Conservation (phyloP, 23 tunicate genomes). For the Trididemnum clinides region DNA sequence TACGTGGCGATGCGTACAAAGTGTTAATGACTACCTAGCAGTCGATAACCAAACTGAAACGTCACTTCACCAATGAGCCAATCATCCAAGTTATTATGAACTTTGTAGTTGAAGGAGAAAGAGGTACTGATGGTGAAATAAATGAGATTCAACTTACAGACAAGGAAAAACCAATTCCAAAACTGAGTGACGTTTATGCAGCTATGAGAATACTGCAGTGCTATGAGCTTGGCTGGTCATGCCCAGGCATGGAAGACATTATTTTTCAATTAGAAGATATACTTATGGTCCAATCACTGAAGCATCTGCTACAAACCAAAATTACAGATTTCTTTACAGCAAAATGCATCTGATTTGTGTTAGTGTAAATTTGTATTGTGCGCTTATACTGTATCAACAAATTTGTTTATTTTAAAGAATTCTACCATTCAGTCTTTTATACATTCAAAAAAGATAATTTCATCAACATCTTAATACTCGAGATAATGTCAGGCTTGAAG, state of each 20-base stretch:
- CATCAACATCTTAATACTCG: neutral
- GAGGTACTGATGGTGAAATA: slow-evolving; percentile 10
- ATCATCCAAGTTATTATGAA: neutral
- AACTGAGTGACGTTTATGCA: slow-evolving; percentile 19
- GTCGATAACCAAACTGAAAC: slow-evolving; percentile 23
- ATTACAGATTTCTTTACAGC: neutral
- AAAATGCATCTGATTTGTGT: neutral
- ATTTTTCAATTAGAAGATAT: neutral
- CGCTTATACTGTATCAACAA: too few species aligned
- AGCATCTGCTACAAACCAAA: slow-evolving; percentile 12
- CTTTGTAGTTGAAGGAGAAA: slow-evolving; percentile 28
- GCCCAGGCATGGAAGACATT: slow-evolving; percentile 10
- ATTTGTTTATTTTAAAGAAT: too few species aligned
- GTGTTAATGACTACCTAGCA: slow-evolving; percentile 35
- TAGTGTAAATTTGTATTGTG: neutral
- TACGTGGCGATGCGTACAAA: too few species aligned
- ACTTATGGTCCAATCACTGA: slow-evolving; percentile 20
- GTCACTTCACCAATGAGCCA: slow-evolving; percentile 9
- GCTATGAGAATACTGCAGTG: slow-evolving; percentile 33
- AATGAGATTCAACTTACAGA: slow-evolving; percentile 3
- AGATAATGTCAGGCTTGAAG: too few species aligned
- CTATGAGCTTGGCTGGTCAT: slow-evolving; percentile 22
- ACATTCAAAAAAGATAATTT: neutral
- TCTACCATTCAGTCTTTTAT: too few species aligned
- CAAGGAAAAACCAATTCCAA: slow-evolving; percentile 18